A percentile compares a stretch with the other conserved stretches of the same genome.
Evolutionary conservation across 2,888 invertebrate species (phyloP).

Genomic region (Synergus gifuensis): DNA sequence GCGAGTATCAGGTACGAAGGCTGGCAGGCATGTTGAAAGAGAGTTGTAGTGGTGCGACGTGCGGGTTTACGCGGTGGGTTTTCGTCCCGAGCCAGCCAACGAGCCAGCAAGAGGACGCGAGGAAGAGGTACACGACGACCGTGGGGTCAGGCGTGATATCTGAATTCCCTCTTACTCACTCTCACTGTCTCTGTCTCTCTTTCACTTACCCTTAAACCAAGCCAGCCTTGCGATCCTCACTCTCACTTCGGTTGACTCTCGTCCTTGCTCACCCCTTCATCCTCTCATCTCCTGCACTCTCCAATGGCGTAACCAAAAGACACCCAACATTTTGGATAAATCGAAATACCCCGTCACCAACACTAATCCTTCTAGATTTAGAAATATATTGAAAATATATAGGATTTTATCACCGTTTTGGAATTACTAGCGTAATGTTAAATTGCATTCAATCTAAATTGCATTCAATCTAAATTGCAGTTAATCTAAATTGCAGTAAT

Average conservation of each 20-base stretch:
- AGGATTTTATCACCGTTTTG: too few species aligned
- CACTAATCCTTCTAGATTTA: not conserved
- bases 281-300: conserved; percentile 33
- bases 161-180: conserved; percentile 54
- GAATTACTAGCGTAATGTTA: too few species aligned
- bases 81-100: conserved; percentile 59
- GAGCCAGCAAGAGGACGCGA: conserved; percentile 49
- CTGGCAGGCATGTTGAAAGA: conserved; percentile 50
- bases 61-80: conserved; percentile 61
- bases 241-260: conserved; percentile 13
- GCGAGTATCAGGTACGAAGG: conserved; percentile 45
- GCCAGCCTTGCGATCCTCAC: conserved; percentile 23
- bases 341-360: not conserved
- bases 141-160: conserved; percentile 64
- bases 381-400: too few species aligned
- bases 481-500: too few species aligned
- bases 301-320: conserved; percentile 29
- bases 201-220: conserved; percentile 44
- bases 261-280: conserved; percentile 37
- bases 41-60: conserved; percentile 52
- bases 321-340: not conserved
- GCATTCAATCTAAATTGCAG: too few species aligned
- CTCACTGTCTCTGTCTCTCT: conserved; percentile 49
- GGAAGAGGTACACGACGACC: conserved; percentile 51
- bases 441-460: too few species aligned